Base-by-base conservation (phyloP, 2,113 vertebrate genomes). In the Phyllopteryx taeniolatus region DNA sequence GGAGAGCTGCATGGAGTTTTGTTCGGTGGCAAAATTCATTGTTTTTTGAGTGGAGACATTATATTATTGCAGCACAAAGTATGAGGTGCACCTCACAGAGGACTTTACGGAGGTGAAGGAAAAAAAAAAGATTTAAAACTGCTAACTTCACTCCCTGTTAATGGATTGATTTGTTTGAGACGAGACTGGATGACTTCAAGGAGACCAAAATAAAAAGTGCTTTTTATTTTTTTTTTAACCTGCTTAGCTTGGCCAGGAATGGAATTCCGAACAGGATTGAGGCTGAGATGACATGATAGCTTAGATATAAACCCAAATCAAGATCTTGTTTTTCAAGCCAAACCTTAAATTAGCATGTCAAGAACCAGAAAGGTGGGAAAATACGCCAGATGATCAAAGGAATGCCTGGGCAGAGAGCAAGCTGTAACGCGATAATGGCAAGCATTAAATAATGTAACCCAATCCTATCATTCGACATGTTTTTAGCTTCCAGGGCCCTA, bases 311-410 rank as follows among this genome's bases (percentile, higher is more conserved):
- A 61, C 17, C 31, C 46, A 69, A 71, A 69, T 27, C 39, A 33
- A 43, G 49, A 22, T 43, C 31, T 7, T 56, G 56, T 39, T 0
- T 53, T 68, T 20, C 1, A 51, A 54, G 46, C 51, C 35, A 63
- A 42, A 68, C n/a, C 2, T 80, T 77, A 73, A 78, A 86, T 78
- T 68, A 79, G 11, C 2, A 62, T 51, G 77, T 74, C 67, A 67
- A 2, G 8, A 1, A 20, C 1, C 31, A 72, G 35, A 73, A 70
- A 70, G 15, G 54, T 51, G 62, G 53, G 39, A 47, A 67, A 67
- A 27, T 51, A 33, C 43, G 35, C 8, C 33, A 76, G 80, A 19
- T 17, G 63, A 80, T 81, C 70, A 81, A 75, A 77, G 71, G 15
- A 70, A 66, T 70, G 43, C 67, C 49, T 56, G 67, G 47, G 27